A percentile compares a stretch with the other conserved stretches of the same genome.
phyloP scores from a whole-genome alignment of 2,888 invertebrate genomes.

The Leptopilina myrica region DNA sequence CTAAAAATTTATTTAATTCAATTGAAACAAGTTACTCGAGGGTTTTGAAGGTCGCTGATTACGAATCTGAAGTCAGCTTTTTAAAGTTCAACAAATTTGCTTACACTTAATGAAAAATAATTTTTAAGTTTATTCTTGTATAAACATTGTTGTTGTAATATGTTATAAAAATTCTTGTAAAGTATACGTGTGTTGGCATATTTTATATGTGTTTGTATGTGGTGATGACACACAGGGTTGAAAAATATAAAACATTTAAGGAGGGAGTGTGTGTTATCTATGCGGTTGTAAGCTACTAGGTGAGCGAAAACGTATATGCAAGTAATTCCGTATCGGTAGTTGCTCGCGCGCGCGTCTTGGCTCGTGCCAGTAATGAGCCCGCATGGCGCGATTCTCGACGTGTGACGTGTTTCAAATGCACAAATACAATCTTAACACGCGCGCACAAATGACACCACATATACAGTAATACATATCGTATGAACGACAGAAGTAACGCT shows the following conservation, averaged over 20 bases:
- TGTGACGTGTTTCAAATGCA: conserved; percentile 68
- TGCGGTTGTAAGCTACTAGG: conserved; percentile 33
- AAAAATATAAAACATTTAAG: neutral
- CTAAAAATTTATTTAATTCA: too few relatives aligned
- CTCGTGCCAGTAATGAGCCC: conserved; percentile 75
- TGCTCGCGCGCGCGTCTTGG: conserved; percentile 66
- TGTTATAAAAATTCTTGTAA: too few relatives aligned
- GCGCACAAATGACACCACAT: conserved; percentile 25
- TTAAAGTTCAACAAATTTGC: too few relatives aligned
- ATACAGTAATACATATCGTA: neutral
- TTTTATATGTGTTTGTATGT: neutral
- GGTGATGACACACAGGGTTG: neutral
- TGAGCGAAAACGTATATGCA: conserved; percentile 11
- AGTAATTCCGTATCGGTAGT: conserved; percentile 54
- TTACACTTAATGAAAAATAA: too few relatives aligned
- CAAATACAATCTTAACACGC: conserved; percentile 63
- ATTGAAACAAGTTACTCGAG: too few relatives aligned
- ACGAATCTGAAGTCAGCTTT: too few relatives aligned
- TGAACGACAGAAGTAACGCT: conserved; percentile 44
- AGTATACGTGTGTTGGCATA: too few relatives aligned
- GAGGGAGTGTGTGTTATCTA: conserved; percentile 22
- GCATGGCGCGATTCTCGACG: conserved; percentile 60
- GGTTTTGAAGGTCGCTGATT: too few relatives aligned
- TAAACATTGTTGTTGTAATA: too few relatives aligned
- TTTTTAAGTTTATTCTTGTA: too few relatives aligned